Base-by-base conservation (phyloP, 1,140 invertebrate species). In the Adelges cooleyi region DNA sequence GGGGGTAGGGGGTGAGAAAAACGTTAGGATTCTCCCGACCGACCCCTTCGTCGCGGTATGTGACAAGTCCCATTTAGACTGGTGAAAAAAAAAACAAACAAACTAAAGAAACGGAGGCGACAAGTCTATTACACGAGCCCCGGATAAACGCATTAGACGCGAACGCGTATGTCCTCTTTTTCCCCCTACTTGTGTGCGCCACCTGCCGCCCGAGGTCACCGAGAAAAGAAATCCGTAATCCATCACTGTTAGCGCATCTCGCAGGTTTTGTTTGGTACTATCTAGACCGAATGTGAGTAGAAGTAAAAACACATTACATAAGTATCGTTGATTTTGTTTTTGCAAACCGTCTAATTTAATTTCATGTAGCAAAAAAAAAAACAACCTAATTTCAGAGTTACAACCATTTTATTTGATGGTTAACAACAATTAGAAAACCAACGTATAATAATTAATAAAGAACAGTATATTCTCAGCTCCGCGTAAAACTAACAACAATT, bases 31-130 rank as follows among this genome's bases (percentile, higher is more conserved):
- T 44, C n/a, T 44, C 22, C 38, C 38, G n/a, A 42, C 42, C 38
- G 23, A 22, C 40, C 52, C 22, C 13, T n/a, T n/a, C 15, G 20
- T n/a, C 36, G 10, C 36, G 38, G n/a, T 27, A 25, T 56, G 53
- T 56, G 53, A 56, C 53, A 56, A 56, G 53, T 44, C 22, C 53
- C 53, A 56, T 56, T 56, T 56, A 56, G 38, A 56, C 11, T 42
- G 22, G 40, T 23, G 10, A 59, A 56, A 44, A 44, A 25, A 59
- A 36, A 59, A 59, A 23, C 23, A 38, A 59, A 25, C 33, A 59
- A 44, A 36, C 40, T 25, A 44, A 59, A n/a, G 5, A 42, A 15
- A 17, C n/a, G 27, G 49, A 33, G 49, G 40, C 27, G 54, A 59
- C 54, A 44, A 59, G 54, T 44, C 54, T 44, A 59, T 59, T 44